phyloP scores from a whole-genome alignment of 2,888 invertebrate species.

The Parasteatoda lunata region DNA sequence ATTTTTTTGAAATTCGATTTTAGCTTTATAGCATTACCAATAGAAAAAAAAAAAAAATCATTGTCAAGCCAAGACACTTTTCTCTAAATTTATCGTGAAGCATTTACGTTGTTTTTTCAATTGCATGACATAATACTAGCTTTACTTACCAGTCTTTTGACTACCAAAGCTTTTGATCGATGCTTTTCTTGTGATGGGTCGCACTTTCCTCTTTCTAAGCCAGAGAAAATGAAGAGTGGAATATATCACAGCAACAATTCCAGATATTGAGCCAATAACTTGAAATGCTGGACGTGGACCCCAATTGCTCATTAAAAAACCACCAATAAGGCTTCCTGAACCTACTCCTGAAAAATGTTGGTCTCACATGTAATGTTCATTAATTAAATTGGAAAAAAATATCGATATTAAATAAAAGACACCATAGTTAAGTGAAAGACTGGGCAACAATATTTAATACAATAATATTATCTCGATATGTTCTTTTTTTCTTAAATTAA shows the following conservation, averaged over 20 bases:
- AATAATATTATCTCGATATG: too few species aligned
- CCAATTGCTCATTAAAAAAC: neutral
- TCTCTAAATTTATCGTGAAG: too few species aligned
- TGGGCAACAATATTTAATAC: too few species aligned
- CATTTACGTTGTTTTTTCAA: too few species aligned
- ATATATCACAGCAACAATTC: neutral
- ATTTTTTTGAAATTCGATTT: too few species aligned
- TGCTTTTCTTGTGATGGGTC: slow-evolving; percentile 82
- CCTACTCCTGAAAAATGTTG: neutral
- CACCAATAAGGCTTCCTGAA: neutral
- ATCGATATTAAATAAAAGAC: too few species aligned
- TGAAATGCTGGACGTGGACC: neutral
- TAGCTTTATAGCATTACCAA: too few species aligned
- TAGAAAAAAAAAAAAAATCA: too few species aligned
- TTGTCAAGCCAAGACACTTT: too few species aligned
- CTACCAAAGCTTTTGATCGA: slow-evolving; percentile 12
- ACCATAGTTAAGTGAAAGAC: too few species aligned
- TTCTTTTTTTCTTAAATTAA: too few species aligned
- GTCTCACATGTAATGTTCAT: neutral
- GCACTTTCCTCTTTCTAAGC: slow-evolving; percentile 84
- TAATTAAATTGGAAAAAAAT: neutral
- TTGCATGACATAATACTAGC: too few species aligned
- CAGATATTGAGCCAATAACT: neutral
- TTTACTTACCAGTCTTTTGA: slow-evolving; percentile 5
- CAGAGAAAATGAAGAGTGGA: slow-evolving; percentile 77